Conservation (phyloP, 2,888 invertebrate genomes). For the Tipula lateralis region DNA sequence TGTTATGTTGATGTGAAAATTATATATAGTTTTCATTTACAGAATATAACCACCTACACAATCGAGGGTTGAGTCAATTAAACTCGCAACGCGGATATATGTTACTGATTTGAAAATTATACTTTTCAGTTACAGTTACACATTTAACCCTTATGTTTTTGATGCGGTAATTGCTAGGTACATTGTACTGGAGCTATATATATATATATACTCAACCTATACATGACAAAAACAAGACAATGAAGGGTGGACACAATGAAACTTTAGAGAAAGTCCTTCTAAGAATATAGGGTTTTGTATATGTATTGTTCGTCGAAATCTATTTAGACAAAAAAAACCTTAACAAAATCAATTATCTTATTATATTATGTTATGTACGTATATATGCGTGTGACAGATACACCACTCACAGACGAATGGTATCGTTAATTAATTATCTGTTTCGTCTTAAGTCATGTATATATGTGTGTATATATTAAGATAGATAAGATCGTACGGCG, state of each 20-base stretch:
- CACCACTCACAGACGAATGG: background rate
- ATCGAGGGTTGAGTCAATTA: background rate
- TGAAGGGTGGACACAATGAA: background rate
- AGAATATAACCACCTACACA: background rate
- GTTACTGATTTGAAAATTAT: background rate
- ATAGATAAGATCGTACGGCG: conserved; percentile 6
- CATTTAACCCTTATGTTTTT: background rate
- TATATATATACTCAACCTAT: background rate
- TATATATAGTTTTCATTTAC: background rate
- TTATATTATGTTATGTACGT: background rate
- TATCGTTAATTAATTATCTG: conserved; percentile 6
- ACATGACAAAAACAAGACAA: background rate
- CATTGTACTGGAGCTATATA: background rate
- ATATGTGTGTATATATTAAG: background rate
- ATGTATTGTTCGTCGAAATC: background rate
- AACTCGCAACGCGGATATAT: background rate
- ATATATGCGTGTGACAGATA: background rate
- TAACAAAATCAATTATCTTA: conserved; percentile 2
- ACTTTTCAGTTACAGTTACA: background rate
- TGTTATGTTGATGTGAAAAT: background rate
- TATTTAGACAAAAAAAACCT: background rate
- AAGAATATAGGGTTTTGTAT: background rate
- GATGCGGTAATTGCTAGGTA: background rate
- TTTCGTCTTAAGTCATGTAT: background rate
- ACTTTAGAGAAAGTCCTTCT: background rate